Conservation (phyloP, 2,888 invertebrate genomes). For the Eupeodes luniger region DNA sequence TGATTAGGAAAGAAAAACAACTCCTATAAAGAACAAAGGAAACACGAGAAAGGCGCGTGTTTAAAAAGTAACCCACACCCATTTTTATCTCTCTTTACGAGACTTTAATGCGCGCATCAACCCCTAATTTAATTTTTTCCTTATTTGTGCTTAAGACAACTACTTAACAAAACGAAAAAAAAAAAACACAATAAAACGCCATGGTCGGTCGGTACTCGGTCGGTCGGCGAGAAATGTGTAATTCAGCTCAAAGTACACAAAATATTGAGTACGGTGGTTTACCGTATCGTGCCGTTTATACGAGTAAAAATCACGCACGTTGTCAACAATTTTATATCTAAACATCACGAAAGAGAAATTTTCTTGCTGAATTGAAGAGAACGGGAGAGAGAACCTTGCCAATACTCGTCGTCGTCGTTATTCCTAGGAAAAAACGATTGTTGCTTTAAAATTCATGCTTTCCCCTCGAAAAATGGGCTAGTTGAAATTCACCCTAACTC, state of each 20-base stretch:
- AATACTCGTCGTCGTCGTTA: too few relatives aligned
- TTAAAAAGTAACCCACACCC: conserved; percentile 68
- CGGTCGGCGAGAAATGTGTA: conserved; percentile 15
- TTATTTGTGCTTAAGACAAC: conserved; percentile 53
- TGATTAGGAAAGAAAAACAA: conserved; percentile 19
- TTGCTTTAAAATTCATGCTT: conserved; percentile 56
- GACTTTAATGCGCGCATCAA: conserved; percentile 62
- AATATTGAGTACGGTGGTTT: background rate
- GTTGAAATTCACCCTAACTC: conserved; percentile 21
- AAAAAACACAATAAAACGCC: conserved; percentile 13
- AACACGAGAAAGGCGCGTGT: conserved; percentile 72
- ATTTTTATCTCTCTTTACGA: conserved; percentile 47
- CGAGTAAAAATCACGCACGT: conserved; percentile 51
- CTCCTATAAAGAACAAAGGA: conserved; percentile 64
- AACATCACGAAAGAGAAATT: background rate
- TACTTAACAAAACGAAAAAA: background rate
- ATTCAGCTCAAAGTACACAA: conserved; percentile 7
- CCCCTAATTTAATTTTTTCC: conserved; percentile 72
- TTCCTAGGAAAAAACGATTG: conserved; percentile 39
- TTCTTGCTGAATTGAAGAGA: conserved; percentile 55
- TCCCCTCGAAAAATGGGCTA: conserved; percentile 34
- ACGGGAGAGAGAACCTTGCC: background rate
- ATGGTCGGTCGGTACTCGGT: background rate
- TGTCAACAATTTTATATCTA: conserved; percentile 34
- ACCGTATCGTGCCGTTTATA: background rate